phyloP scores from a whole-genome alignment of 2,113 vertebrate species.

The Bubo bubo region DNA sequence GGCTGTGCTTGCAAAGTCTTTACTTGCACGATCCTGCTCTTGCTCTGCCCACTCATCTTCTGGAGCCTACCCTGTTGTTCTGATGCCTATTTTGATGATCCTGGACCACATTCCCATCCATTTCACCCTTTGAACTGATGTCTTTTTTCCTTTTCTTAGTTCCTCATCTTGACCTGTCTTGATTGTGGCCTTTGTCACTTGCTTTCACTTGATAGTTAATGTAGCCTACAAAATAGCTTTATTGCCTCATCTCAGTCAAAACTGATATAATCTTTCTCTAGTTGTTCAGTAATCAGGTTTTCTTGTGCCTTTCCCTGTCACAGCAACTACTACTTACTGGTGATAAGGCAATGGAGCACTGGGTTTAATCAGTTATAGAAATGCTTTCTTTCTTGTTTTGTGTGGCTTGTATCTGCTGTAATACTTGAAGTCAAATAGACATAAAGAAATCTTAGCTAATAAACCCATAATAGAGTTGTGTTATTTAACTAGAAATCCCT shows the following conservation, averaged over 20 bases:
- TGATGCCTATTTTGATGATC: background rate
- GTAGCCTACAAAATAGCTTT: background rate
- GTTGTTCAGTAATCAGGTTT: background rate
- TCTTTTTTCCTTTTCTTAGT: background rate
- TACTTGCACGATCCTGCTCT: background rate
- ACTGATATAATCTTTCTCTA: background rate
- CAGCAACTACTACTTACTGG: background rate
- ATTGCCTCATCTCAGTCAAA: background rate
- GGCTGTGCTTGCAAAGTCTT: background rate
- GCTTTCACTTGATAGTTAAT: background rate
- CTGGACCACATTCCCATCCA: background rate
- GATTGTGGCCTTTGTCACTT: background rate
- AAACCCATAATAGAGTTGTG: background rate
- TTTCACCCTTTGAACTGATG: background rate
- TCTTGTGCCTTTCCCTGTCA: background rate
- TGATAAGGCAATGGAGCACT: background rate
- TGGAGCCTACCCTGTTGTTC: background rate
- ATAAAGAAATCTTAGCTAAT: background rate
- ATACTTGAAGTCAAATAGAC: background rate
- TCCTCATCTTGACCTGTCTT: background rate
- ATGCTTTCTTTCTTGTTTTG: background rate
- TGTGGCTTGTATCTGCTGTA: background rate
- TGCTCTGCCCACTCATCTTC: background rate
- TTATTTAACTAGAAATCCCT: background rate
- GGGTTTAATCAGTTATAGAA: background rate